A percentile compares a stretch with the other conserved stretches of the same genome.
Evolutionary conservation across 1,140 invertebrate species (phyloP).

Genomic region (Carposina sasakii): DNA sequence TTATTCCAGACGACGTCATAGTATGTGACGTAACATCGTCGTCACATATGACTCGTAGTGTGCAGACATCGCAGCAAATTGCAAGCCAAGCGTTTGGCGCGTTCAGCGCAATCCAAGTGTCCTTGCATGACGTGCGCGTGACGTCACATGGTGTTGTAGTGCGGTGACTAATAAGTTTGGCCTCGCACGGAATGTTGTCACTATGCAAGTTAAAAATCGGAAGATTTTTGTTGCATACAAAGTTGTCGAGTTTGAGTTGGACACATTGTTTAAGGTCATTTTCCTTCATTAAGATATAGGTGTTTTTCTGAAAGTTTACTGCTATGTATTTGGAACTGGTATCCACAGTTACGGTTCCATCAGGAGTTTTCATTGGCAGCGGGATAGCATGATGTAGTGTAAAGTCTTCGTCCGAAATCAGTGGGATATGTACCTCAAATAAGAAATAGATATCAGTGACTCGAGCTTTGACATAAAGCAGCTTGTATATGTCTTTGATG

Average conservation of each 20-base stretch:
- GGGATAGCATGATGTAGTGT: conserved; percentile 2
- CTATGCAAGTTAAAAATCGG: conserved; percentile 14
- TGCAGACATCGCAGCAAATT: background rate
- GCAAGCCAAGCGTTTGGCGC: background rate
- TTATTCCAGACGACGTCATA: no score
- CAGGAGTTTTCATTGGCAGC: conserved; percentile 5
- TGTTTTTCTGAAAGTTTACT: conserved; percentile 15
- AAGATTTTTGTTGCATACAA: conserved; percentile 9
- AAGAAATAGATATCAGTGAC: conserved; percentile 15
- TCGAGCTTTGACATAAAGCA: conserved; percentile 18
- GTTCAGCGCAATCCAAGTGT: conserved; percentile 4
- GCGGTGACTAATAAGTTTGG: conserved; percentile 15
- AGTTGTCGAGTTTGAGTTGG: conserved; percentile 10
- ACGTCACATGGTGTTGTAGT: conserved; percentile 3
- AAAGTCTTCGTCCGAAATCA: conserved; percentile 15
- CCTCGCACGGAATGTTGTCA: conserved; percentile 12
- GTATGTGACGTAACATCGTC: background rate
- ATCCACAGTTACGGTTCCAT: background rate
- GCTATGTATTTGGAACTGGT: conserved; percentile 8
- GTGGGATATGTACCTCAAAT: conserved; percentile 18
- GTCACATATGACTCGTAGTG: background rate
- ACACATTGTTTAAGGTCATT: conserved; percentile 11
- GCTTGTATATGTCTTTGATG: conserved; percentile 14
- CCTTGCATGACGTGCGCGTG: background rate
- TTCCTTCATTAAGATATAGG: conserved; percentile 7